Evolutionary conservation across 2,113 vertebrate genomes (phyloP), one percentile per base, ranked within the genome.

Genomic region (Asarcornis scutulata): DNA sequence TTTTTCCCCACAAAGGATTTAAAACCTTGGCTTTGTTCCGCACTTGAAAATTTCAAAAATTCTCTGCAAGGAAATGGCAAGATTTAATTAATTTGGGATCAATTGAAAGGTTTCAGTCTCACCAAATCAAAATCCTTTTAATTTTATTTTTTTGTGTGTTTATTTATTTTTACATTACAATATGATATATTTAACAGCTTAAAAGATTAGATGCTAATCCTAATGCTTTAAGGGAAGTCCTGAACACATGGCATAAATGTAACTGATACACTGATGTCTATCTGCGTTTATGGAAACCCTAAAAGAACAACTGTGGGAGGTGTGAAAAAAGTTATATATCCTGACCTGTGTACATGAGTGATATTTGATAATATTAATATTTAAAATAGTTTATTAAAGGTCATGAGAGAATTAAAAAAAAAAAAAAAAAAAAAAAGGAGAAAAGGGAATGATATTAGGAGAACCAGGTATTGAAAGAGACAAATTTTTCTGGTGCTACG

Each of bases 231-330:
- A 91, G 78, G 78, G 72, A 90, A 86, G 58, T 82, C 86, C 91
- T 95, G 86, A 91, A 95, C 81, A 89, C 89, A 73, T 92, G 84
- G 74, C 74, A 62, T 58, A 87, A 92, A 93, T 62, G 93, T 97
- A 97, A 97, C 77, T 87, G 89, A 97, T 97, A 95, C 74, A 58
- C 17, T 76, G 86, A 89, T 89, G 86, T 93, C 94, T 92, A 93
- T 78, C 93, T 96, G 93, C 82, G 93, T 92, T 97, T 95, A 89
- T 95, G 74, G 86, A 91, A 97, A 91, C 84, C 44, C 86, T 97
- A 86, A 95, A 95, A 89, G 75, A 96, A 89, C 83, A 96, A 91
- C 95, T 89, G 69, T 92, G 62, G 89, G 94, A 95, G 96, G 95
- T 0, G 0, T 73, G 81, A 96, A 96, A 94, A 79, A 74, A 97